phyloP scores from a whole-genome alignment of 2,113 vertebrate species.

The Pelmatolapia mariae region DNA sequence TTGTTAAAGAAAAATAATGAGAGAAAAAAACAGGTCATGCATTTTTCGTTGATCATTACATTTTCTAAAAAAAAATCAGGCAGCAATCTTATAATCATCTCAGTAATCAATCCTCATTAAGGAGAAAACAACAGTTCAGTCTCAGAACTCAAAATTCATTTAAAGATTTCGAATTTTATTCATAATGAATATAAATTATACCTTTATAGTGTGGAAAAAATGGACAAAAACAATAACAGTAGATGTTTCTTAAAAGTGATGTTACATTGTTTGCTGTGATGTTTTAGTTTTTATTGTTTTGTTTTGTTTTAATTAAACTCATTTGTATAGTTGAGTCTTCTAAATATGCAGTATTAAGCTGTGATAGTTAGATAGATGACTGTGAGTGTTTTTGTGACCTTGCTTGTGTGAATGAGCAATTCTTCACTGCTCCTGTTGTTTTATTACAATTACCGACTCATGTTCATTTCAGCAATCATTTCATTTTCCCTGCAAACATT shows the following conservation, averaged over 20 bases:
- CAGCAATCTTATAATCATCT: neutral
- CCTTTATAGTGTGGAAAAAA: neutral
- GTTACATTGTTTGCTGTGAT: neutral
- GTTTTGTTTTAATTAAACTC: neutral
- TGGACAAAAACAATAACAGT: neutral
- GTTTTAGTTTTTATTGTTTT: neutral
- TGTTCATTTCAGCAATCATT: neutral
- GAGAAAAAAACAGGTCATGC: neutral
- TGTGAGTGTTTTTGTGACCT: neutral
- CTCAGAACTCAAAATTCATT: neutral
- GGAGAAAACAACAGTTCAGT: neutral
- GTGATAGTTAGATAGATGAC: neutral
- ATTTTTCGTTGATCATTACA: fast-evolving
- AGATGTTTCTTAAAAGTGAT: neutral
- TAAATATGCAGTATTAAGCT: neutral
- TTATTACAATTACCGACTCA: fast-evolving
- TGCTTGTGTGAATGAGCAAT: neutral
- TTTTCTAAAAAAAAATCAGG: neutral
- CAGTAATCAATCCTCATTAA: neutral
- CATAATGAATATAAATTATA: neutral
- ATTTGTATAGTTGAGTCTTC: neutral
- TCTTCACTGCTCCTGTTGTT: neutral
- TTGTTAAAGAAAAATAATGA: neutral
- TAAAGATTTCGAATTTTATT: neutral
- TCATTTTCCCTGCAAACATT: neutral